A percentile compares a stretch with the other conserved stretches of the same genome.
Conservation (phyloP, 2,113 vertebrate species). For the Azemiops feae region DNA sequence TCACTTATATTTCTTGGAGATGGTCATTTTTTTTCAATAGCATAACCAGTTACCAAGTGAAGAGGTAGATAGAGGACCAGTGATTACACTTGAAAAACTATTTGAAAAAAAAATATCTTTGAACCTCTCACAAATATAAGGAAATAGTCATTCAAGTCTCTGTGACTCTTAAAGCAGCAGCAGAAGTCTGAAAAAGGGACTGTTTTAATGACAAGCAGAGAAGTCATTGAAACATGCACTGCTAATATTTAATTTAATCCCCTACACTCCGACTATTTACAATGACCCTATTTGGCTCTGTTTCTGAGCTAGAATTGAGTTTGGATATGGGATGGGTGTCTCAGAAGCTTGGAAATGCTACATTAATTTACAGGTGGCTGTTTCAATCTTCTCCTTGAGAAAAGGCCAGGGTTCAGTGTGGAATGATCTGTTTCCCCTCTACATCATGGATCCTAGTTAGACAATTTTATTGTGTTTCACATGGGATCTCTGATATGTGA, state of each 20-base stretch:
- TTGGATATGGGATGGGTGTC: neutral
- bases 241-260: neutral
- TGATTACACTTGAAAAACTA: neutral
- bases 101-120: neutral
- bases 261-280: neutral
- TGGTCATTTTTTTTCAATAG: neutral
- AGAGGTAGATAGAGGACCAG: neutral
- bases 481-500: neutral
- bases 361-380: neutral
- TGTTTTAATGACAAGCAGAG: neutral
- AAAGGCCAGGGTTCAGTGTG: neutral
- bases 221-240: neutral
- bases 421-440: neutral
- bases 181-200: neutral
- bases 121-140: neutral
- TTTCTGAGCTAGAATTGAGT: neutral
- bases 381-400: neutral
- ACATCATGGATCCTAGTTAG: neutral
- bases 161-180: neutral
- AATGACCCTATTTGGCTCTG: neutral
- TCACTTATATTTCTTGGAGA: constrained; percentile 6
- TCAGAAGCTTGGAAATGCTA: neutral
- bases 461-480: neutral
- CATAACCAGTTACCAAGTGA: neutral
- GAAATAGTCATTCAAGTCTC: neutral